Percentiles rank a stretch among this genome's conserved stretches.
Evolutionary conservation across 2,888 invertebrate genomes (phyloP).

Genomic region (Dyspetes luteomarginatus): DNA sequence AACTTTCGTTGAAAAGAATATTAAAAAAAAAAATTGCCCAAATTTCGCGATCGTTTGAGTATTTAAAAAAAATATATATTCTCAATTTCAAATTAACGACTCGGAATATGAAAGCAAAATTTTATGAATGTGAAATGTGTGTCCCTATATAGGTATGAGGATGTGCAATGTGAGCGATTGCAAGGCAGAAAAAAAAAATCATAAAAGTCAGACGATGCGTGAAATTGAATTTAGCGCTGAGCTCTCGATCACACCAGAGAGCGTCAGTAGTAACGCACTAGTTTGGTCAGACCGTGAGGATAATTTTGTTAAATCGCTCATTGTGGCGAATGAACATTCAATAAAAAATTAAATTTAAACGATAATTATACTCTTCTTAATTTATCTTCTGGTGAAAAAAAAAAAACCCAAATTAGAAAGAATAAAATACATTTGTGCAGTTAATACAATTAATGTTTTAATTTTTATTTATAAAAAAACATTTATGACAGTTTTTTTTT

Average conservation of each 20-base stretch:
- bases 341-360: too few species aligned
- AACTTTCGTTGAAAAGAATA: neutral
- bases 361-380: too few species aligned
- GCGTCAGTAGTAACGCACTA: neutral
- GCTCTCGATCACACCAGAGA: constrained; percentile 23
- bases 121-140: neutral
- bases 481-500: too few species aligned
- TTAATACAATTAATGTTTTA: too few species aligned
- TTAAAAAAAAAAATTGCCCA: neutral
- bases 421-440: too few species aligned
- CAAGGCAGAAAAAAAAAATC: constrained; percentile 66
- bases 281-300: too few species aligned
- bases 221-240: constrained; percentile 76
- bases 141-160: neutral
- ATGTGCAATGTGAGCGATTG: constrained; percentile 52
- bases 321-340: too few species aligned
- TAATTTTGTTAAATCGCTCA: too few species aligned
- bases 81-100: neutral
- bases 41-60: neutral
- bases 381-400: too few species aligned
- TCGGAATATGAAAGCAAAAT: neutral
- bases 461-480: too few species aligned
- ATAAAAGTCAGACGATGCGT: constrained; percentile 71
- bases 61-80: too few species aligned
- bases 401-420: too few species aligned